Conservation (phyloP, 2,888 invertebrate genomes). For the Priocnemis perturbator region DNA sequence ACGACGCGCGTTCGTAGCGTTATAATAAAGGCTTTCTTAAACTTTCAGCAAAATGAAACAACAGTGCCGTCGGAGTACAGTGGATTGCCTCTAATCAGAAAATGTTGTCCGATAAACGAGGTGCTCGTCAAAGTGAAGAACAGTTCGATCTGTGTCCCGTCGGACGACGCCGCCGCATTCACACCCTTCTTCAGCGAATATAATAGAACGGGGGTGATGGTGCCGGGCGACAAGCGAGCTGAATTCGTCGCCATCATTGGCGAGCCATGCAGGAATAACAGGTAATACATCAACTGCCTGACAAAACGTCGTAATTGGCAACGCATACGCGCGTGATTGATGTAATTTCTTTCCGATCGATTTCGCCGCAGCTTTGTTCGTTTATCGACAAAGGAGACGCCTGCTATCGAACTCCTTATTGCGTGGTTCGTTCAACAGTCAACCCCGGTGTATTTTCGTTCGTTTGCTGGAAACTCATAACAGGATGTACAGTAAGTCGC, state of each 20-base stretch:
- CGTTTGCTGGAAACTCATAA: too few relatives aligned
- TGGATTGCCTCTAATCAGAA: slow-evolving; percentile 61
- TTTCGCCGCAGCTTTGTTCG: too few relatives aligned
- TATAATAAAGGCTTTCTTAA: too few relatives aligned
- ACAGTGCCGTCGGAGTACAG: slow-evolving; percentile 42
- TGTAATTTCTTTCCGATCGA: too few relatives aligned
- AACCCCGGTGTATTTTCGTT: too few relatives aligned
- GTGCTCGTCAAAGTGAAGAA: slow-evolving; percentile 47
- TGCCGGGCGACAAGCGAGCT: slow-evolving; percentile 72
- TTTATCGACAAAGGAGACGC: too few relatives aligned
- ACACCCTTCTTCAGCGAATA: slow-evolving; percentile 78
- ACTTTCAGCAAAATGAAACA: slow-evolving; percentile 57
- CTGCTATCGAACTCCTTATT: not conserved
- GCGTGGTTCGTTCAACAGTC: not conserved
- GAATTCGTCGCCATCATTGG: slow-evolving; percentile 78
- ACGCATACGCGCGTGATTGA: too few relatives aligned
- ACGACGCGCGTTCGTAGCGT: too few relatives aligned
- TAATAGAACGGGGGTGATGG: slow-evolving; percentile 76
- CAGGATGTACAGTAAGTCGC: too few relatives aligned
- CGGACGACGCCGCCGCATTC: slow-evolving; percentile 69
- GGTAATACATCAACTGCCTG: slow-evolving; percentile 66
- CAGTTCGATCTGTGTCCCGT: slow-evolving; percentile 41
- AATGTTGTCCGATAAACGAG: slow-evolving; percentile 65
- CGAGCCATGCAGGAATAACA: slow-evolving; percentile 78
- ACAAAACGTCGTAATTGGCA: not conserved